These are phyloP conservation scores for Elachura formosa DNA, from an alignment of 2,113 vertebrate genomes.

Conservation along the genomic window DNA sequence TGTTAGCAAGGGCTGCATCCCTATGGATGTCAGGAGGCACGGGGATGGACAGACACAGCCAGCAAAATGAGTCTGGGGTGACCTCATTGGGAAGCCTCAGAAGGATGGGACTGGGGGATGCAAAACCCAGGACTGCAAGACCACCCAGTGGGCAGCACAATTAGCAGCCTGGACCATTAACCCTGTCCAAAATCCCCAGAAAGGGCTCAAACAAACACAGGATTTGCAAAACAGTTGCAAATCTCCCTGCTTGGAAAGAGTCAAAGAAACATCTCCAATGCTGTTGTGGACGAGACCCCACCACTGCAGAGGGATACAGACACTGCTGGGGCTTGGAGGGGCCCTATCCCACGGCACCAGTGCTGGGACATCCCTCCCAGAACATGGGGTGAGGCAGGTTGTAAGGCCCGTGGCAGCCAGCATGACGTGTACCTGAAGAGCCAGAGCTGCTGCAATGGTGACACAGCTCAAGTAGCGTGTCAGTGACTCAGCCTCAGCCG, in stretches of 20 bases:
- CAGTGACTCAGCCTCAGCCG: not conserved
- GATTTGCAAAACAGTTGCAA: not conserved
- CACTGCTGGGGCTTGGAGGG: fast-evolving
- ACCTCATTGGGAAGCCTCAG: not conserved
- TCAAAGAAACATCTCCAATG: not conserved
- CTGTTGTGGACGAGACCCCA: not conserved
- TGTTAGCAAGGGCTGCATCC: not conserved
- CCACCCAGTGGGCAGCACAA: not conserved
- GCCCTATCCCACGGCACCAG: not conserved
- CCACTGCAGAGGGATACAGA: not conserved
- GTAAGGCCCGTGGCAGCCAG: not conserved
- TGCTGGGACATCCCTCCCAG: not conserved
- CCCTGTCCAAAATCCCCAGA: not conserved
- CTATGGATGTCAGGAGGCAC: not conserved
- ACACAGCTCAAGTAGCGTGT: not conserved
- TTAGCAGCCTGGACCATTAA: not conserved
- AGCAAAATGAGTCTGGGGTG: not conserved
- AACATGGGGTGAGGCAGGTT: fast-evolving
- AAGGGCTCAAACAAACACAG: not conserved
- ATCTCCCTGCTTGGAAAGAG: not conserved
- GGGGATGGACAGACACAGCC: not conserved
- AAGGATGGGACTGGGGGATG: not conserved
- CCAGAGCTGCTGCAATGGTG: not conserved
- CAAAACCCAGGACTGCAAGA: not conserved
- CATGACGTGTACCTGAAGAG: fast-evolving